Percentiles rank a stretch among this genome's conserved stretches.
Evolutionary conservation across 1,140 invertebrate species (phyloP).

Genomic region (Bombus difficillimus): DNA sequence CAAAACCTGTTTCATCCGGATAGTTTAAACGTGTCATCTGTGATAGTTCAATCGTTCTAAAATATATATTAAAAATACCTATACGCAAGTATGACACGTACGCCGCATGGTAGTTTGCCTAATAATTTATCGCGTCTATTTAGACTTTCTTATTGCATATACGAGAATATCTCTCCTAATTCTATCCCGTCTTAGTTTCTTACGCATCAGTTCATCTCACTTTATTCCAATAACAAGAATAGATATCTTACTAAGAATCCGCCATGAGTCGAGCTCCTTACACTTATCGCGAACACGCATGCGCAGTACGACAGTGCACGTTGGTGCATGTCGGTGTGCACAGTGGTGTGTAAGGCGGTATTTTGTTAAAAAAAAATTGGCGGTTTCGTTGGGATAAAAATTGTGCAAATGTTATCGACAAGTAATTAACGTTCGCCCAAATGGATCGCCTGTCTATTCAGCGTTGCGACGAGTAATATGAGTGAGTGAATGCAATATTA

Average conservation of each 20-base stretch:
- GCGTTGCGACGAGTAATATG: slow-evolving; percentile 35
- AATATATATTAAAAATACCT: slow-evolving; percentile 20
- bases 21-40: slow-evolving; percentile 12
- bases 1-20: background rate
- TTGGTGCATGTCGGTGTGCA: slow-evolving; percentile 53
- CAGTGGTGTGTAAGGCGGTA: slow-evolving; percentile 57
- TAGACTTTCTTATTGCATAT: slow-evolving; percentile 24
- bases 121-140: slow-evolving; percentile 41
- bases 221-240: slow-evolving; percentile 44
- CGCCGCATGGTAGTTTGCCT: background rate
- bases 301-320: slow-evolving; percentile 48
- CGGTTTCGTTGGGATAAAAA: slow-evolving; percentile 45
- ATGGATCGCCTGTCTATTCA: background rate
- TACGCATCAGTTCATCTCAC: slow-evolving; percentile 24
- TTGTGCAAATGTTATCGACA: slow-evolving; percentile 25
- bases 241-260: slow-evolving; percentile 52
- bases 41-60: background rate
- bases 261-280: slow-evolving; percentile 39
- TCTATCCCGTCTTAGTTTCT: slow-evolving; percentile 35
- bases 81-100: background rate
- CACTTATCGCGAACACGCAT: slow-evolving; percentile 39
- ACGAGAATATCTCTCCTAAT: slow-evolving; percentile 49
- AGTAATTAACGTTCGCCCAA: slow-evolving; percentile 4
- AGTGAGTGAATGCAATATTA: slow-evolving; percentile 53
- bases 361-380: slow-evolving; percentile 51